Conservation (phyloP, 2,113 vertebrate species). For the Globicephala melas region DNA sequence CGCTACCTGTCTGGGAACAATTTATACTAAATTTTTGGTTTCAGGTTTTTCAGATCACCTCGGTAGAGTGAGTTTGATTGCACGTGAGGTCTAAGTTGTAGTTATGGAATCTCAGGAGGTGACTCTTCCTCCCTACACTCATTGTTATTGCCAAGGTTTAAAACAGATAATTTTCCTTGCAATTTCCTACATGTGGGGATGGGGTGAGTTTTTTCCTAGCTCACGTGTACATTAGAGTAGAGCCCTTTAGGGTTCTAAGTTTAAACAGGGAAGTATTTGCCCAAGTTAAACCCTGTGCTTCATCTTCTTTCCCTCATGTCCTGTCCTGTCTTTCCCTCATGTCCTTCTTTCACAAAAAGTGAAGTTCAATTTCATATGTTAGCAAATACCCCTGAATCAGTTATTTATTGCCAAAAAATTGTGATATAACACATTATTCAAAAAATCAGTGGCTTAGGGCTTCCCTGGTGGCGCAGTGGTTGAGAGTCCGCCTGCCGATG, state of each 20-base stretch:
- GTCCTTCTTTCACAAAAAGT: background rate
- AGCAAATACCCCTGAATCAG: background rate
- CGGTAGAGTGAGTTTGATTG: background rate
- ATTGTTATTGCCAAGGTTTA: background rate
- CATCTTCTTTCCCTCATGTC: background rate
- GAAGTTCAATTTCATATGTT: slow-evolving; percentile 35
- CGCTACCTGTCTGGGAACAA: background rate
- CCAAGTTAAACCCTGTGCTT: background rate
- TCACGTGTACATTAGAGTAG: background rate
- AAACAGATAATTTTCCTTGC: background rate
- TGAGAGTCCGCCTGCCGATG: too few relatives aligned
- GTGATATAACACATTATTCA: background rate
- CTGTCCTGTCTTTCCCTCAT: background rate
- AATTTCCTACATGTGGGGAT: background rate
- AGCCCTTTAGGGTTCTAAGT: background rate
- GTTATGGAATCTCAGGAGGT: background rate
- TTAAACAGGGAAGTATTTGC: background rate
- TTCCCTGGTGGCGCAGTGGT: too few relatives aligned
- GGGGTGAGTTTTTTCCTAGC: background rate
- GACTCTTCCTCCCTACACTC: background rate
- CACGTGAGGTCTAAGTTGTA: background rate
- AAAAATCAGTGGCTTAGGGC: background rate
- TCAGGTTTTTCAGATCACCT: background rate
- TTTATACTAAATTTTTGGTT: slow-evolving; percentile 12
- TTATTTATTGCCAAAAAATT: slow-evolving; percentile 19